Evolutionary conservation across 1,140 invertebrate species (phyloP).

Genomic region (Diachasma alloeum): DNA sequence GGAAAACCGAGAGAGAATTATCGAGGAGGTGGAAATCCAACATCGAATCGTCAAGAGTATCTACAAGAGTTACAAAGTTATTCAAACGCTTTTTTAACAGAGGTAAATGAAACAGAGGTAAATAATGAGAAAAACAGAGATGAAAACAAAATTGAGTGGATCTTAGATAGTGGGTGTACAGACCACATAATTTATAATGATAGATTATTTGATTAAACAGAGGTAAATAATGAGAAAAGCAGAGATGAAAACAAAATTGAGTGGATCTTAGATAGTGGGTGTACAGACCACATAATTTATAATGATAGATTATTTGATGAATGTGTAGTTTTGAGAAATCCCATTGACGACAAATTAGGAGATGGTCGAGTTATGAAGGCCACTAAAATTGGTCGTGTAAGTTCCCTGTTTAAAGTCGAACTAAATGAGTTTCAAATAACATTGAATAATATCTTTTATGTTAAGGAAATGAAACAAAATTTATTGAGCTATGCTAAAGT

Average conservation of each 20-base stretch:
- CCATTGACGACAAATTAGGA: conserved; percentile 38
- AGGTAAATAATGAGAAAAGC: neutral
- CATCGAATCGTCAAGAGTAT: neutral
- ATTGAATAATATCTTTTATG: too few species aligned
- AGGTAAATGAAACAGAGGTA: conserved; percentile 14
- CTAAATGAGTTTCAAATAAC: conserved; percentile 23
- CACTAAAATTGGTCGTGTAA: conserved; percentile 36
- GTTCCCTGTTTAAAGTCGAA: conserved; percentile 24
- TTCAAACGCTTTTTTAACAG: conserved; percentile 16
- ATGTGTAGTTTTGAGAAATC: conserved; percentile 28
- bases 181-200: too few species aligned
- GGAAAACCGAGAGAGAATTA: conserved; percentile 20
- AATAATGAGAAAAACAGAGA: neutral
- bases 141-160: conserved; percentile 33
- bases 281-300: conserved; percentile 35
- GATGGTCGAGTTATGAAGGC: conserved; percentile 37
- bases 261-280: conserved; percentile 39
- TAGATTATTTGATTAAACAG: too few species aligned
- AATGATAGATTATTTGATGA: conserved; percentile 29
- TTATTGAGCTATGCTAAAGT: conserved; percentile 30
- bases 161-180: conserved; percentile 36
- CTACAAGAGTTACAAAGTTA: neutral
- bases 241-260: conserved; percentile 28
- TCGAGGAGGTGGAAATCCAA: conserved; percentile 19
- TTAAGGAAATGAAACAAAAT: conserved; percentile 37